Percentiles rank a stretch among this genome's conserved stretches.
Conservation (phyloP, 2,888 invertebrate species). For the Cybosia mesomella region DNA sequence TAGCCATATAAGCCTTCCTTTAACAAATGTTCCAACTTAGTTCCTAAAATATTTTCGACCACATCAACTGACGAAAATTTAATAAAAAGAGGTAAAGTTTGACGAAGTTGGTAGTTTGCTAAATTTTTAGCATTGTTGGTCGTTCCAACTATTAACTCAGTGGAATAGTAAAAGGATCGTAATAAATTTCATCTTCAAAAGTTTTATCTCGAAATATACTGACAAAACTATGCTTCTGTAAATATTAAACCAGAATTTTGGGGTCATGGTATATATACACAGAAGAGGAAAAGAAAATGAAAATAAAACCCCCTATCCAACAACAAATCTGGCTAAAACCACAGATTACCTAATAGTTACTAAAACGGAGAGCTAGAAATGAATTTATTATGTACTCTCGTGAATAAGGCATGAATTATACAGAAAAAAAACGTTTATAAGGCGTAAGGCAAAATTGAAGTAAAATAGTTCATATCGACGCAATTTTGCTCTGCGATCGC, state of each 20-base stretch:
- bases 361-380: neutral
- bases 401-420: neutral
- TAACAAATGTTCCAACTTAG: neutral
- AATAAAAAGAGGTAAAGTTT: constrained; percentile 15
- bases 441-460: no score
- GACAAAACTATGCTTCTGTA: neutral
- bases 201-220: neutral
- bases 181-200: neutral
- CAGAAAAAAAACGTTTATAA: no score
- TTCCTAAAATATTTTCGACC: neutral
- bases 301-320: no score
- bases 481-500: no score
- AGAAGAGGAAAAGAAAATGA: neutral
- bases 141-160: constrained; percentile 5
- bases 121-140: constrained; percentile 16
- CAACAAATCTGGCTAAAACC: no score
- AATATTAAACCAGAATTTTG: neutral
- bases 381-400: neutral
- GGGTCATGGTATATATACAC: neutral
- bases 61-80: constrained; percentile 11
- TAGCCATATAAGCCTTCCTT: neutral
- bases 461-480: no score
- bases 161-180: neutral
- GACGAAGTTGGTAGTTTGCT: constrained; percentile 7
- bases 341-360: no score